These are phyloP conservation scores for Limnothrissa miodon DNA, from an alignment of 2,113 vertebrate genomes.

Conservation along the genomic window DNA sequence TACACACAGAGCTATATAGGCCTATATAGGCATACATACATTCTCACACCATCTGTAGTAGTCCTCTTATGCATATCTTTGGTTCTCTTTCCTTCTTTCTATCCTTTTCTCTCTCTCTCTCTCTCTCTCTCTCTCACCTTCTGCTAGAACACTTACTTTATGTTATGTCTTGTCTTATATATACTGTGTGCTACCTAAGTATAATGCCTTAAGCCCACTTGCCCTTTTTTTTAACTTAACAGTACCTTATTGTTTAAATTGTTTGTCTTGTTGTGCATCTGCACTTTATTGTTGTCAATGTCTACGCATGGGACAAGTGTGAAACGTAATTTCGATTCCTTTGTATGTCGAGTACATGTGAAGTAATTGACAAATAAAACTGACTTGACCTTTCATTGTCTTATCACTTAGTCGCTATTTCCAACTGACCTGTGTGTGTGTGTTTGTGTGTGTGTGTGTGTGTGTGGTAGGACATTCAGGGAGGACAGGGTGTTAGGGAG, in stretches of 20 bases:
- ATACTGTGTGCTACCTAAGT: too few species aligned
- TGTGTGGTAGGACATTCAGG: not conserved
- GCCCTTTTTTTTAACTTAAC: too few species aligned
- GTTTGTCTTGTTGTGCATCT: too few species aligned
- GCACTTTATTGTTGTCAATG: too few species aligned
- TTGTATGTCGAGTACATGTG: too few species aligned
- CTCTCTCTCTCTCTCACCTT: not conserved
- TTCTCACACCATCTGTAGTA: not conserved
- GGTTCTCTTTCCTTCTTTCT: not conserved
- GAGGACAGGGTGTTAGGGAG: slow-evolving; percentile 45
- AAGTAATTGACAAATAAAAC: too few species aligned
- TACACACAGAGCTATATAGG: not conserved
- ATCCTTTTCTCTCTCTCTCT: not conserved
- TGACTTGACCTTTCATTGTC: not conserved
- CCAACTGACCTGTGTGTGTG: not conserved
- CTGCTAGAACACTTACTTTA: too few species aligned
- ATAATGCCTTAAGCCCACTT: too few species aligned
- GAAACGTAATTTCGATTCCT: too few species aligned
- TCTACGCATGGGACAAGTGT: too few species aligned
- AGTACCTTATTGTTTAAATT: too few species aligned
- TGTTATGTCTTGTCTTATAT: too few species aligned
- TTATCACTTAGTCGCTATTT: not conserved
- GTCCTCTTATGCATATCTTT: not conserved
- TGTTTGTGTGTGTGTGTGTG: not conserved
- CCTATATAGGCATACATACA: slow-evolving; percentile 20